These are phyloP conservation scores for Pholis gunnellus DNA, from an alignment of 2,113 vertebrate species.

Conservation along the genomic window DNA sequence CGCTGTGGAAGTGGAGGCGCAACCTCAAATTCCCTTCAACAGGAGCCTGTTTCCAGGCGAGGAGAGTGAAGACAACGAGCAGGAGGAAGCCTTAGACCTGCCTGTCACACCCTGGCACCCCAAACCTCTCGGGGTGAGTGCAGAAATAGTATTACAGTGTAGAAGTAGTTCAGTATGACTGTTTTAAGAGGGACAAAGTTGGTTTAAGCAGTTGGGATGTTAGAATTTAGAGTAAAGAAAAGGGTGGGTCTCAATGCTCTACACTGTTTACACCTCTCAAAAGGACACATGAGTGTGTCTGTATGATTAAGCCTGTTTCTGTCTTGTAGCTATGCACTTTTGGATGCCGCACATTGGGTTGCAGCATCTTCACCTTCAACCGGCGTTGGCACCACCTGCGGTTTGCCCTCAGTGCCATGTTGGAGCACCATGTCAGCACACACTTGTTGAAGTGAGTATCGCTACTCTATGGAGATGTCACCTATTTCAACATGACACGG, in stretches of 20 bases:
- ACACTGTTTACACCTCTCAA: neutral
- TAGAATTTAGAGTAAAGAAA: neutral
- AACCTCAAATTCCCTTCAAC: conserved; percentile 79
- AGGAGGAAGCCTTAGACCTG: conserved; percentile 89
- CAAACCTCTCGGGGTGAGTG: conserved; percentile 76
- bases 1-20: conserved; percentile 73
- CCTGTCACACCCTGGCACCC: conserved; percentile 73
- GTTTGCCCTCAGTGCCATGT: conserved; percentile 92
- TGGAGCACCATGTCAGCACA: conserved; percentile 91
- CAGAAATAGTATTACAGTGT: no score
- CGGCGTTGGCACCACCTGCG: conserved; percentile 91
- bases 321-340: conserved; percentile 92
- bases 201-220: neutral
- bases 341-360: conserved; percentile 91
- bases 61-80: conserved; percentile 91
- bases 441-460: conserved; percentile 93
- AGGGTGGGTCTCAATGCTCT: neutral
- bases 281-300: neutral
- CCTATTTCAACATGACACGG: neutral
- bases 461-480: neutral
- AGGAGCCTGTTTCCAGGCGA: conserved; percentile 87
- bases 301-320: conserved; percentile 16
- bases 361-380: conserved; percentile 92
- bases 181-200: neutral
- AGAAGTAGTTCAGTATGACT: neutral